Conservation (phyloP, 2,113 vertebrate genomes). For the Tinamus guttatus region DNA sequence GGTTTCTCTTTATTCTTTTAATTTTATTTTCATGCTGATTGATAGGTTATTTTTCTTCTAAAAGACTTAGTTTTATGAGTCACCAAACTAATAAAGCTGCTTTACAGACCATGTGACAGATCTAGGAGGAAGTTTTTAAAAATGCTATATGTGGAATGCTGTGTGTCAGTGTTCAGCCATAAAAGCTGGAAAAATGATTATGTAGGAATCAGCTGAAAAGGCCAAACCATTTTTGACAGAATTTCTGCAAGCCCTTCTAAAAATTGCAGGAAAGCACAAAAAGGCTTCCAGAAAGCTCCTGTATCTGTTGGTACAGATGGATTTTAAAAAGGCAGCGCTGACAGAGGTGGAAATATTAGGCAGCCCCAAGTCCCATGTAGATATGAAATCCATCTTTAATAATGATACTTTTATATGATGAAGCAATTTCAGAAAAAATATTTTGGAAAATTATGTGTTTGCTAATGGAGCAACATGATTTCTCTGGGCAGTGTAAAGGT, state of each 20-base stretch:
- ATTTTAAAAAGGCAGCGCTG: background rate
- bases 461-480: background rate
- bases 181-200: background rate
- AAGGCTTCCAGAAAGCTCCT: background rate
- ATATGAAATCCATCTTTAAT: background rate
- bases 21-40: background rate
- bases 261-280: background rate
- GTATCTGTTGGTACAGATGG: background rate
- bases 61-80: background rate
- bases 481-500: background rate
- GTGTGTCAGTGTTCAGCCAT: background rate
- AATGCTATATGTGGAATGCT: background rate
- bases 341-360: background rate
- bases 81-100: background rate
- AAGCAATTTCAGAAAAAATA: background rate
- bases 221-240: background rate
- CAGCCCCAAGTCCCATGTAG: background rate
- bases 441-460: background rate
- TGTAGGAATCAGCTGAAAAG: background rate
- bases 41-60: background rate
- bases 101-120: background rate
- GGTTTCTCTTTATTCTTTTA: background rate
- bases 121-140: background rate
- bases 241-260: background rate
- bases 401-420: background rate